A percentile compares a stretch with the other conserved stretches of the same genome.
Conservation (phyloP, 2,113 vertebrate genomes). For the Erythrocebus patas region DNA sequence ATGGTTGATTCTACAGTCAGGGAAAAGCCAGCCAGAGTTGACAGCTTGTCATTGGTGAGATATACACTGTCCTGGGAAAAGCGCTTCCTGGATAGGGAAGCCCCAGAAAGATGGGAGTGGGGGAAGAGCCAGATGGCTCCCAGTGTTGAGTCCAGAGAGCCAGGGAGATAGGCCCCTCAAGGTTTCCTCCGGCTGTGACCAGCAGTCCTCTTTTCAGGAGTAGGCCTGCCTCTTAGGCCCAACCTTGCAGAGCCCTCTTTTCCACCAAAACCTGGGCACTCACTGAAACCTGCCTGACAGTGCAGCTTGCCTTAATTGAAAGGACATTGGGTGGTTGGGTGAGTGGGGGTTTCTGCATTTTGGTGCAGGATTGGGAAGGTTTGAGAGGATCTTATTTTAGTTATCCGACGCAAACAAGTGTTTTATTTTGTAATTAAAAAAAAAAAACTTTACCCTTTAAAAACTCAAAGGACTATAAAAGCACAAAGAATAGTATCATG, state of each 20-base stretch:
- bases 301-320: neutral
- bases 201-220: neutral
- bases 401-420: neutral
- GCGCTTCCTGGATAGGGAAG: neutral
- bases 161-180: neutral
- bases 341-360: neutral
- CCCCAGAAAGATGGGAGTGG: neutral
- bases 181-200: neutral
- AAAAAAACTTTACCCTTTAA: neutral
- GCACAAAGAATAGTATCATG: neutral
- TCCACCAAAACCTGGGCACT: neutral
- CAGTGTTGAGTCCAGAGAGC: neutral
- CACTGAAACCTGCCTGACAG: neutral
- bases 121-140: neutral
- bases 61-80: neutral
- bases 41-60: neutral
- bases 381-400: neutral
- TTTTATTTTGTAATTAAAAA: neutral
- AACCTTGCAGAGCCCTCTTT: neutral
- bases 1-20: neutral
- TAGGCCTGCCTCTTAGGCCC: neutral
- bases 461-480: neutral
- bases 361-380: neutral
- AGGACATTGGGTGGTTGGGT: neutral
- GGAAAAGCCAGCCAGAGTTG: neutral